Evolutionary conservation across 2,797 vertebrate genomes (phyloP).

Genomic region (Poecile montanus): DNA sequence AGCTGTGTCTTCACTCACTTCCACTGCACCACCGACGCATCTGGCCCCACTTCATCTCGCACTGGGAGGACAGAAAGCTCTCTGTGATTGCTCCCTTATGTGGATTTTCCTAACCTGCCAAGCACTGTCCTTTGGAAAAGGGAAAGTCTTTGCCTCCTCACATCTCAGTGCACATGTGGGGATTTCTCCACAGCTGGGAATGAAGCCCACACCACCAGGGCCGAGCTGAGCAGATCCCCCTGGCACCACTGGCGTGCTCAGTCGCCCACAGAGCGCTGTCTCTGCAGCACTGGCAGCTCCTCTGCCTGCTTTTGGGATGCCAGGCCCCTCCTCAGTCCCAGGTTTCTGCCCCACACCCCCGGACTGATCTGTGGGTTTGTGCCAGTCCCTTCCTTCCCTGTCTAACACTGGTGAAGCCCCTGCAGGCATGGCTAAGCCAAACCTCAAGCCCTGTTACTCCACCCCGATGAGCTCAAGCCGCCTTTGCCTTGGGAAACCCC

Average conservation of each 20-base stretch:
- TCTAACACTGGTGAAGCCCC: rapidly evolving
- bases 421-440: background rate
- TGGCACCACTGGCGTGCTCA: background rate
- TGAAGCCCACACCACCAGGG: rapidly evolving
- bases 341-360: background rate
- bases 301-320: background rate
- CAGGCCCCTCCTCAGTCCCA: background rate
- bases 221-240: background rate
- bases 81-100: background rate
- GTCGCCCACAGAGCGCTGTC: background rate
- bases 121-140: background rate
- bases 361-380: background rate
- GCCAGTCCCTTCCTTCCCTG: background rate
- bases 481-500: background rate
- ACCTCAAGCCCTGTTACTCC: background rate
- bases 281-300: background rate
- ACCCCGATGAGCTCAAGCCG: background rate
- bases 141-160: background rate
- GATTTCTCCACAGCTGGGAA: background rate
- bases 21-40: background rate
- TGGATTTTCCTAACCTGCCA: background rate
- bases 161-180: background rate
- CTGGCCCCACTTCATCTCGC: background rate
- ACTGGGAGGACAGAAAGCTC: background rate
- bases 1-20: background rate